phyloP scores from a whole-genome alignment of 1,140 invertebrate genomes.

The Copidosoma floridanum region DNA sequence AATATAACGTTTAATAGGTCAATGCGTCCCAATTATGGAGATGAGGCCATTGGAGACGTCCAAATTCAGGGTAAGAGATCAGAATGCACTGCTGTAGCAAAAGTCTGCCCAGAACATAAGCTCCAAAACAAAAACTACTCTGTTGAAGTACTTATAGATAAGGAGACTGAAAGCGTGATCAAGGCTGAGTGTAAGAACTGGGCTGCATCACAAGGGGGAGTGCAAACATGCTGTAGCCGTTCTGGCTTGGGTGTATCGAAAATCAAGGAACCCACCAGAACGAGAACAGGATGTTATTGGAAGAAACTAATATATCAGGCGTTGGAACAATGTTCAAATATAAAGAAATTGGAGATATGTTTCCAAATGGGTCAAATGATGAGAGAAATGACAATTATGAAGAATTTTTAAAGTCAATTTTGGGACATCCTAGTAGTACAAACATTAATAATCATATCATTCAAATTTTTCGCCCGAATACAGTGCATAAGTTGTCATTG shows the following conservation, averaged over 20 bases:
- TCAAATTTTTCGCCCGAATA: conserved; percentile 4
- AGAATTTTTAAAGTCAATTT: neutral
- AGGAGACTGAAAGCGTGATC: conserved; percentile 27
- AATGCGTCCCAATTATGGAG: conserved; percentile 35
- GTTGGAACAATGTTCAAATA: conserved; percentile 8
- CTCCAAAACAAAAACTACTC: conserved; percentile 33
- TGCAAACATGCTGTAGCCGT: conserved; percentile 46
- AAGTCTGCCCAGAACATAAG: conserved; percentile 47
- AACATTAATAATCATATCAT: neutral
- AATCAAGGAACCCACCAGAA: conserved; percentile 40
- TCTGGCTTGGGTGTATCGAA: conserved; percentile 46
- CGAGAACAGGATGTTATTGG: conserved; percentile 43
- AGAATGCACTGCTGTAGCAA: conserved; percentile 33
- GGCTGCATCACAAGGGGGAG: conserved; percentile 30
- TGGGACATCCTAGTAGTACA: neutral
- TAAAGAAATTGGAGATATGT: neutral
- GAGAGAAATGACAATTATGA: neutral
- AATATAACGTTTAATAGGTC: too few species aligned
- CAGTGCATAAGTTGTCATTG: neutral
- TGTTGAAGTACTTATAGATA: conserved; percentile 30
- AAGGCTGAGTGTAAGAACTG: conserved; percentile 33
- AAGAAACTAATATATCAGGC: conserved; percentile 32
- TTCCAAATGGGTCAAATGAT: neutral
- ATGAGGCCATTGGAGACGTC: conserved; percentile 41
- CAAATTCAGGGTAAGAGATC: conserved; percentile 33